A percentile compares a stretch with the other conserved stretches of the same genome.
phyloP scores from a whole-genome alignment of 2,113 vertebrate genomes.

The Rhabdomys dilectus region DNA sequence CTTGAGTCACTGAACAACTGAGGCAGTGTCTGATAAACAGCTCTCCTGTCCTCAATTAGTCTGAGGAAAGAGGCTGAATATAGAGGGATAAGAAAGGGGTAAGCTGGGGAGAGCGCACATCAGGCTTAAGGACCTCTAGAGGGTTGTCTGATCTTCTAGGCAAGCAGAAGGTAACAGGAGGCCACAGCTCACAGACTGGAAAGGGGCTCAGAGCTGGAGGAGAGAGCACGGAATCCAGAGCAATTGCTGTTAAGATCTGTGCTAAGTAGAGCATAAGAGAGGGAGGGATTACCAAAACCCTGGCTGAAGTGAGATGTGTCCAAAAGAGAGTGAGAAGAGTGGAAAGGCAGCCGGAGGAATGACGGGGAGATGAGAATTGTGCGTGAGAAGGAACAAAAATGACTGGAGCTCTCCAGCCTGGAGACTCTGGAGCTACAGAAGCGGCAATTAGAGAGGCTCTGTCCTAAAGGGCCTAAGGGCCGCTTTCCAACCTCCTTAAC shows the following conservation, averaged over 20 bases:
- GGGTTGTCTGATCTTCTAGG: too few relatives aligned
- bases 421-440: neutral
- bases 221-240: neutral
- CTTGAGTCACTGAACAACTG: neutral
- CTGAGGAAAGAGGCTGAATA: neutral
- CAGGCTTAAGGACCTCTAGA: neutral
- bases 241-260: neutral
- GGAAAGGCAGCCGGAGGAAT: neutral
- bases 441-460: neutral
- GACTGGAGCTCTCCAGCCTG: conserved; percentile 22
- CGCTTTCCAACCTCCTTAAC: too few relatives aligned
- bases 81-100: neutral
- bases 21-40: neutral
- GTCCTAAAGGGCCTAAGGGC: neutral
- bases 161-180: neutral
- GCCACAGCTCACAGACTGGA: neutral
- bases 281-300: neutral
- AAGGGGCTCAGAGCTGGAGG: neutral
- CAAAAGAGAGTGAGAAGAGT: neutral
- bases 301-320: neutral
- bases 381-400: conserved; percentile 24
- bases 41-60: neutral
- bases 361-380: conserved; percentile 50
- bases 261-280: neutral
- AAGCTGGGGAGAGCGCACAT: neutral